phyloP scores from a whole-genome alignment of 2,888 invertebrate genomes.

The Tetheella fluctuosa region DNA sequence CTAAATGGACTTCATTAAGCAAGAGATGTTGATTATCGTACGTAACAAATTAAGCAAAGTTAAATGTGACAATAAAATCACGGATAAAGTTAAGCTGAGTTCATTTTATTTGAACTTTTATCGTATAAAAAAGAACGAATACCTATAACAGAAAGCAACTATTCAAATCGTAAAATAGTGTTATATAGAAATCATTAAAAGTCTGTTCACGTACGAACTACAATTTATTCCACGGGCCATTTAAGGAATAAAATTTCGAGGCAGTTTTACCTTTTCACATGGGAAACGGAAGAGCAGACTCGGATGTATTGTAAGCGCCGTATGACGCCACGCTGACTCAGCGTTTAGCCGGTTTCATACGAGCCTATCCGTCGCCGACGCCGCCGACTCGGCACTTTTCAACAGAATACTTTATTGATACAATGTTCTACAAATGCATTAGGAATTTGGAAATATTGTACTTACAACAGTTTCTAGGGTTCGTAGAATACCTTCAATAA shows the following conservation, averaged over 20 bases:
- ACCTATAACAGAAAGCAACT: slow-evolving; percentile 42
- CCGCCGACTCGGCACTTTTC: slow-evolving; percentile 49
- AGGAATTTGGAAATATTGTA: slow-evolving; percentile 23
- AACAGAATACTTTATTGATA: slow-evolving; percentile 29
- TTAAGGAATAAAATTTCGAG: slow-evolving; percentile 69
- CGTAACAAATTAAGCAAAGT: not conserved
- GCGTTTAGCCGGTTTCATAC: slow-evolving; percentile 46
- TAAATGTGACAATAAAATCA: not conserved
- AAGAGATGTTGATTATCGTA: not conserved
- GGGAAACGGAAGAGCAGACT: slow-evolving; percentile 62
- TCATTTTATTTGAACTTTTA: not conserved
- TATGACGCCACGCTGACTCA: slow-evolving; percentile 67
- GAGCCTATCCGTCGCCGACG: slow-evolving; percentile 47
- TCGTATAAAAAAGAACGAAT: not conserved
- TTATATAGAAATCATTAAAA: slow-evolving; percentile 53
- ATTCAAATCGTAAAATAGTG: slow-evolving; percentile 48
- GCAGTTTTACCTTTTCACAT: slow-evolving; percentile 69
- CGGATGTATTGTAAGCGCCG: slow-evolving; percentile 64
- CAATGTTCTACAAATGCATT: slow-evolving; percentile 33
- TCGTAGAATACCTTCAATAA: not conserved
- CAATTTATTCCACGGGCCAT: slow-evolving; percentile 70
- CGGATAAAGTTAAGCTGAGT: not conserved
- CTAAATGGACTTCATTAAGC: not conserved
- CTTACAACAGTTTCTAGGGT: not conserved
- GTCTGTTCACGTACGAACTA: slow-evolving; percentile 68